Evolutionary conservation across 2,113 vertebrate species (phyloP).

Genomic region (Oncorhynchus clarkii): DNA sequence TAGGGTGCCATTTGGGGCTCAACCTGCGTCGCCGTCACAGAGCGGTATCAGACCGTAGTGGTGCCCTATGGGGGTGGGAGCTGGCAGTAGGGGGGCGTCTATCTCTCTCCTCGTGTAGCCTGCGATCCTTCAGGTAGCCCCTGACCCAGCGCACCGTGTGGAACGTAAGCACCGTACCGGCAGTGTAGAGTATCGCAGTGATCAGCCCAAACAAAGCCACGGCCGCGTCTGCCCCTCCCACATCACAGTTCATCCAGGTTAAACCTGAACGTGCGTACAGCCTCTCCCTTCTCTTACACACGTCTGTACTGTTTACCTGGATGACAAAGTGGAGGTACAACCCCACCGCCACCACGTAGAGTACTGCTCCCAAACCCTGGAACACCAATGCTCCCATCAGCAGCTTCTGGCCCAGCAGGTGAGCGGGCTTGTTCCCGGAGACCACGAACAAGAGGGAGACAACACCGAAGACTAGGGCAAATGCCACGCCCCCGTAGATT

Average conservation of each 20-base stretch:
- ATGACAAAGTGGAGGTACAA: slow-evolving; percentile 85
- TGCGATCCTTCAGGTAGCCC: slow-evolving; percentile 49
- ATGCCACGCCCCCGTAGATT: slow-evolving; percentile 78
- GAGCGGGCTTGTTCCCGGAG: slow-evolving; percentile 73
- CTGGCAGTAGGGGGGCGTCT: not conserved
- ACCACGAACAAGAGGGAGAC: slow-evolving; percentile 82
- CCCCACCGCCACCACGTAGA: slow-evolving; percentile 74
- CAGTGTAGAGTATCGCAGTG: slow-evolving; percentile 71
- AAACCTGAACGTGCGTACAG: slow-evolving; percentile 79
- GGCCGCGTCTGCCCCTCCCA: slow-evolving; percentile 77
- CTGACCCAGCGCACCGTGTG: slow-evolving; percentile 60
- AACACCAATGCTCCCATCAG: slow-evolving; percentile 75
- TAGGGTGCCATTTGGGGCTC: too few species aligned
- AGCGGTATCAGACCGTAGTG: slow-evolving; percentile 35
- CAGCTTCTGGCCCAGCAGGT: slow-evolving; percentile 65
- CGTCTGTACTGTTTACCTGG: slow-evolving; percentile 77
- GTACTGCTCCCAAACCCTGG: slow-evolving; percentile 64
- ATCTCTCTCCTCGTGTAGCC: slow-evolving; percentile 28
- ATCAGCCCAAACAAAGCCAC: slow-evolving; percentile 76
- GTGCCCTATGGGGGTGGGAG: slow-evolving; percentile 14
- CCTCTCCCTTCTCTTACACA: slow-evolving; percentile 74
- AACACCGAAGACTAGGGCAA: slow-evolving; percentile 68
- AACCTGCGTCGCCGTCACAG: slow-evolving; percentile 38
- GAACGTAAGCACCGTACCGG: slow-evolving; percentile 67
- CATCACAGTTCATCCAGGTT: slow-evolving; percentile 83